Evolutionary conservation across 2,888 invertebrate genomes (phyloP).

Genomic region (Caenorhabditis sp.): DNA sequence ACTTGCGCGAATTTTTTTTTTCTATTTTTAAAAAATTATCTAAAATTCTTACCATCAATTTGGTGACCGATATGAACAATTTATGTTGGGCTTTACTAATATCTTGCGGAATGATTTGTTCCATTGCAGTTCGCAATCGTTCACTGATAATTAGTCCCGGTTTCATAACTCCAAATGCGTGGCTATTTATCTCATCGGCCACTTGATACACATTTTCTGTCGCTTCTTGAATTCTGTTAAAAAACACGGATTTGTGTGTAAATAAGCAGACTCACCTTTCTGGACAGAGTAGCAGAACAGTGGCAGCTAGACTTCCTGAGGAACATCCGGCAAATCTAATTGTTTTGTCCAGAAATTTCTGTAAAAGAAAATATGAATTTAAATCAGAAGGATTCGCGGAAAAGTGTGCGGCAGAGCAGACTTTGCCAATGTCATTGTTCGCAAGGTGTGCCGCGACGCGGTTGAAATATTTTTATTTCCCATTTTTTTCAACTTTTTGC

Average conservation of each 20-base stretch:
- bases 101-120: constrained; percentile 58
- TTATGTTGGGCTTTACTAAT: constrained; percentile 45
- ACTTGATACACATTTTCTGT: constrained; percentile 59
- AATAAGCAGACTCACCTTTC: constrained; percentile 33
- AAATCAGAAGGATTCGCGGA: too few species aligned
- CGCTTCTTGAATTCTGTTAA: constrained; percentile 42
- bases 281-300: constrained; percentile 55
- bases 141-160: constrained; percentile 66
- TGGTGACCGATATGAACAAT: constrained; percentile 53
- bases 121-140: constrained; percentile 49
- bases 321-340: constrained; percentile 59
- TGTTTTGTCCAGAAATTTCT: constrained; percentile 47
- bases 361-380: too few species aligned
- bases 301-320: constrained; percentile 62
- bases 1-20: too few species aligned
- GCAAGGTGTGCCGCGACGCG: too few species aligned
- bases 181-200: constrained; percentile 64
- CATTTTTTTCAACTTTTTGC: too few species aligned
- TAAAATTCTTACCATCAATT: constrained; percentile 13
- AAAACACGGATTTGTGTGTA: background rate
- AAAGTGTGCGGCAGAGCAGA: too few species aligned
- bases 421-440: too few species aligned
- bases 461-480: too few species aligned
- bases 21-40: too few species aligned
- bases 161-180: constrained; percentile 66